Evolutionary conservation across 2,888 invertebrate species (phyloP), one percentile per base, ranked within the genome.

Genomic region (Stenurella melanura): DNA sequence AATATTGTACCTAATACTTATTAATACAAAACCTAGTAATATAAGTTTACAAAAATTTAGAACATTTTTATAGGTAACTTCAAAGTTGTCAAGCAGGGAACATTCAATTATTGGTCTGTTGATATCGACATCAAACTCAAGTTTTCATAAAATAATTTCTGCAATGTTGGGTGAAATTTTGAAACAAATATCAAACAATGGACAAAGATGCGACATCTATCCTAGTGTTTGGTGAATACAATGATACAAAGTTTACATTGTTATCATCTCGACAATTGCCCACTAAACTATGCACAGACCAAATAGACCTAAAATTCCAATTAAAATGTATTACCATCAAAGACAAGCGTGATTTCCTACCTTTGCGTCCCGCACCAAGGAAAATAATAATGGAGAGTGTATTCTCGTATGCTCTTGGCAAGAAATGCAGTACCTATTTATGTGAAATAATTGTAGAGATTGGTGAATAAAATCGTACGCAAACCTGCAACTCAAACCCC

Each of bases 401-500:
- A 11, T 57, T 19, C 19, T 19, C 57, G 57, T 57, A 57, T 50
- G n/a, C 15, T 11, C 15, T 15, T 50, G 15, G 15, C 15, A 15
- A 9, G 50, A 5, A 11, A 2, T 50, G 30, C 11, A 61, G 26
- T 15, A n/a, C n/a, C n/a, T n/a, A n/a, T n/a, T n/a, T n/a, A n/a
- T 61, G n/a, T 19, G 42, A 66, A 19, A 42, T 34, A 34, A 38
- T 66, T 19, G 38, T 18, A 64, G 18, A n/a, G 12, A 64, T 18
- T 10, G 38, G n/a, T 38, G 64, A 66, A 50, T 50, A 50, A 12
- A 42, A 42, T 66, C 21, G 58, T 58, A 58, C 11, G 64, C 64
- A 66, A 66, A 66, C 42, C 64, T 66, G 64, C 19, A 66, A 38
- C 0, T 19, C 12, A 42, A 50, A 42, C 7, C 42, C 42, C 19